These are phyloP conservation scores for Elephantulus edwardii DNA, from an alignment of 2,113 vertebrate genomes.

Conservation along the genomic window DNA sequence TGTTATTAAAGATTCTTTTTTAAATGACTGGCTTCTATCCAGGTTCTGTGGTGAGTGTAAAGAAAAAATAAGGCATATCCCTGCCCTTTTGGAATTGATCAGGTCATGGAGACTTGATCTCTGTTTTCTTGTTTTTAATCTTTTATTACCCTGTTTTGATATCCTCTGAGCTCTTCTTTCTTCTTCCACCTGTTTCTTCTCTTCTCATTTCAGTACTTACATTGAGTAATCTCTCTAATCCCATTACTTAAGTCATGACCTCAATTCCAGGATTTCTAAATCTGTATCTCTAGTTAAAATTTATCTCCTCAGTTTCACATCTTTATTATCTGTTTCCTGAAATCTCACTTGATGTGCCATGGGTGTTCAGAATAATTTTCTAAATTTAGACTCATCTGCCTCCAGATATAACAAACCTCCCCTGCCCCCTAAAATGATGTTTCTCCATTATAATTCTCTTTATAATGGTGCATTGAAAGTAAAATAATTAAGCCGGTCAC, in stretches of 20 bases:
- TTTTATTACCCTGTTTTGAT: not conserved
- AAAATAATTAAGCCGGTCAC: not conserved
- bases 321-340: not conserved
- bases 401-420: not conserved
- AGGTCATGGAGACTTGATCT: not conserved
- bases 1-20: not conserved
- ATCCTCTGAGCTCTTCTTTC: not conserved
- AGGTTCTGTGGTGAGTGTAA: not conserved
- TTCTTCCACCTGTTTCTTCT: slow-evolving; percentile 5
- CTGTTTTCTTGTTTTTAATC: not conserved
- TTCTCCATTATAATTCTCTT: not conserved
- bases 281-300: not conserved
- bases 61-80: not conserved
- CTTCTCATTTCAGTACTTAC: slow-evolving; percentile 29
- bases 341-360: not conserved
- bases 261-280: slow-evolving; percentile 24
- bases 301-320: not conserved
- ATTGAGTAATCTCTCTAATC: not conserved
- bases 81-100: not conserved
- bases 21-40: not conserved
- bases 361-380: not conserved
- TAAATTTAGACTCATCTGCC: not conserved
- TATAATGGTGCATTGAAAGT: slow-evolving; percentile 2
- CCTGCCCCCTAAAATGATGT: not conserved
- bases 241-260: not conserved